phyloP scores from a whole-genome alignment of 2,797 vertebrate species.

The Hypotaenidia okinawae region DNA sequence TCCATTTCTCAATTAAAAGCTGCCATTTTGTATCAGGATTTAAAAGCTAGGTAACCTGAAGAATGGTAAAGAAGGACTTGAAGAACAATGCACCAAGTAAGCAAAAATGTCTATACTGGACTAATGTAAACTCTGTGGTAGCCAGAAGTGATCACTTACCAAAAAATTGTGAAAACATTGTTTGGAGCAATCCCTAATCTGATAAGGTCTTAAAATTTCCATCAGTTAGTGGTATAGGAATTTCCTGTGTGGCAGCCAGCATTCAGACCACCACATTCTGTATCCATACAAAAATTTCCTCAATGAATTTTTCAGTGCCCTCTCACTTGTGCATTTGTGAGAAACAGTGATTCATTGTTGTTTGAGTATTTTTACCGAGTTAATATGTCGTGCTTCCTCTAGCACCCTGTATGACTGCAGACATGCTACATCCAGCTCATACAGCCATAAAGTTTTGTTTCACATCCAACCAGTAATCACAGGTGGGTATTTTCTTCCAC shows the following conservation, averaged over 20 bases:
- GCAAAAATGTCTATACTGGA: neutral
- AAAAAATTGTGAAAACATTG: neutral
- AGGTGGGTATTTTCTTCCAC: neutral
- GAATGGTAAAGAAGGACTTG: neutral
- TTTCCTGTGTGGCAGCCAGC: neutral
- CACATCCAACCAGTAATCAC: neutral
- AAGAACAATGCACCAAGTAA: neutral
- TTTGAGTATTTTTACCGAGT: neutral
- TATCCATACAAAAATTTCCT: neutral
- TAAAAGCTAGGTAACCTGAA: neutral
- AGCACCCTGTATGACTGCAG: neutral
- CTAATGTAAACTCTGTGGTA: neutral
- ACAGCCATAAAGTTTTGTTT: neutral
- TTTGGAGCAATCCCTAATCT: neutral
- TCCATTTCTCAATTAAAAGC: neutral
- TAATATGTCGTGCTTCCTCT: neutral
- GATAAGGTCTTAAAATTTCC: neutral
- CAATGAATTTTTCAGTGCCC: conserved; percentile 3
- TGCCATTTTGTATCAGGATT: neutral
- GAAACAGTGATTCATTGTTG: neutral
- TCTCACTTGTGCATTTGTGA: neutral
- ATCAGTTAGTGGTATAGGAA: neutral
- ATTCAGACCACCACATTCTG: neutral
- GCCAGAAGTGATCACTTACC: neutral
- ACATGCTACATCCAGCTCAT: neutral